Percentiles rank a stretch among this genome's conserved stretches.
These are phyloP conservation scores for Bubalus kerabau DNA, from an alignment of 2,113 vertebrate species.

Conservation along the genomic window DNA sequence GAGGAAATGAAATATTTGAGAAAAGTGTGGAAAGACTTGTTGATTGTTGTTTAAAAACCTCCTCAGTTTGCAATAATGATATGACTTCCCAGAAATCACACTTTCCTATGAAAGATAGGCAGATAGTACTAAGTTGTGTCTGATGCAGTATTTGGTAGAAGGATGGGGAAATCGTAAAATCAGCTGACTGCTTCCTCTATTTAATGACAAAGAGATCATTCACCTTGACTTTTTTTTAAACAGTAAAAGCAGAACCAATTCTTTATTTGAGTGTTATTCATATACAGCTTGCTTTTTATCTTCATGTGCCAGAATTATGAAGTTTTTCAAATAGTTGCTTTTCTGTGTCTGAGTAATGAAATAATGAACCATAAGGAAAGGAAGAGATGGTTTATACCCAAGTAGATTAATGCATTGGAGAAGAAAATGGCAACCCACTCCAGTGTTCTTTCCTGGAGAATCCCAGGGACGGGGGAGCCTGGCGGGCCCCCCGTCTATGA, in stretches of 20 bases:
- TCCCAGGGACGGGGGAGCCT: no score
- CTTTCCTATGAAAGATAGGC: neutral
- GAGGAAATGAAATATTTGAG: slow-evolving; percentile 20
- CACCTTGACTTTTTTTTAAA: neutral
- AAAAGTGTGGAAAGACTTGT: slow-evolving; percentile 22
- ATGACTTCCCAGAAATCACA: slow-evolving; percentile 16
- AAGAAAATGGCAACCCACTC: no score
- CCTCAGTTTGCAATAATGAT: neutral
- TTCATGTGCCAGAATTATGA: neutral
- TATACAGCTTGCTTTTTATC: neutral
- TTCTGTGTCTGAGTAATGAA: neutral
- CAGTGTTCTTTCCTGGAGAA: no score
- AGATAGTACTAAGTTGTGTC: neutral
- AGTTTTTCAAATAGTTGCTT: neutral
- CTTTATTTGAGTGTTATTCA: neutral
- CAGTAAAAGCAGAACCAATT: neutral
- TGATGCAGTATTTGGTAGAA: neutral
- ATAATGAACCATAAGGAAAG: neutral
- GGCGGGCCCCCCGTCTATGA: no score
- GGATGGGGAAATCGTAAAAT: neutral
- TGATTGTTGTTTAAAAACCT: slow-evolving; percentile 20
- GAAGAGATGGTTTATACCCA: neutral
- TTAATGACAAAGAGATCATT: neutral
- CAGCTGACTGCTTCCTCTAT: neutral
- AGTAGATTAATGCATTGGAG: neutral